Evolutionary conservation across 35 echinoderm and acorn worm species (phyloP).

Genomic region (Heliocidaris tuberculata): DNA sequence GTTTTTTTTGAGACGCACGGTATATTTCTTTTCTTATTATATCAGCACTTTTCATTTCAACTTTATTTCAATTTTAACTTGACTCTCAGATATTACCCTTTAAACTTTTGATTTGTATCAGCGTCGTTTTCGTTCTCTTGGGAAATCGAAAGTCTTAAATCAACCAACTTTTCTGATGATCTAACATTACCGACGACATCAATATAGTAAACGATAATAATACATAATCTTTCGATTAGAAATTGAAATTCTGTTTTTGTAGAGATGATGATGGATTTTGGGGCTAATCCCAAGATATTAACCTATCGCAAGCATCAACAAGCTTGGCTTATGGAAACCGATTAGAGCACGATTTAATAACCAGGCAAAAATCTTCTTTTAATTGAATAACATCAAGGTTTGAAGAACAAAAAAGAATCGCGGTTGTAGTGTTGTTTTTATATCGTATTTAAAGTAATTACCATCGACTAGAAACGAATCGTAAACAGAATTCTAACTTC

Average conservation of each 20-base stretch:
- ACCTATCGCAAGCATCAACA: neutral
- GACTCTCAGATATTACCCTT: neutral
- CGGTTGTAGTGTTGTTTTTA: too few species aligned
- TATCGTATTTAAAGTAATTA: too few species aligned
- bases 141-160: neutral
- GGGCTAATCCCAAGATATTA: neutral
- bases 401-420: too few species aligned
- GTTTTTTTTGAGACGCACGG: too few species aligned
- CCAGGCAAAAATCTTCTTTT: too few species aligned
- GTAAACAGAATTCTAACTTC: too few species aligned
- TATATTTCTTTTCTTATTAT: neutral
- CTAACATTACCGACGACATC: neutral
- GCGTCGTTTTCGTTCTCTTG: neutral
- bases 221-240: neutral
- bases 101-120: neutral
- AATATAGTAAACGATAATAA: neutral
- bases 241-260: neutral
- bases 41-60: too few species aligned
- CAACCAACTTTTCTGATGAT: neutral
- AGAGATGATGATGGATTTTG: neutral
- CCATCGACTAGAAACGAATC: too few species aligned
- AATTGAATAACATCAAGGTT: too few species aligned
- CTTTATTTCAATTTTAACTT: neutral
- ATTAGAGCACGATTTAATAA: too few species aligned
- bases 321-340: neutral